Conservation (phyloP, 1,140 invertebrate genomes). For the Triops longicaudatus region DNA sequence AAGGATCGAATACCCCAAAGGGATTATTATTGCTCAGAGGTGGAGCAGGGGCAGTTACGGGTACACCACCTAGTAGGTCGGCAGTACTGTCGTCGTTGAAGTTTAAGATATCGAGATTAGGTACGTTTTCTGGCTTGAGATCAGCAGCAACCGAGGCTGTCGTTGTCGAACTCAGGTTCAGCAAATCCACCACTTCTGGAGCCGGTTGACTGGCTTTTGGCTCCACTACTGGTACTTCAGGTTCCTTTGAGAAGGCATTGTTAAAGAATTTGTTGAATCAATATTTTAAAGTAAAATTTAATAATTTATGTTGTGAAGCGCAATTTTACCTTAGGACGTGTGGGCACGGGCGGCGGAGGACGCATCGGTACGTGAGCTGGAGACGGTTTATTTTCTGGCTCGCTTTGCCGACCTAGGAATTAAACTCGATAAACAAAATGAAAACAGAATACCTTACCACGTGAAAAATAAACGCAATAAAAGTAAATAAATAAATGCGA, state of each 20-base stretch:
- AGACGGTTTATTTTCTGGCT: not conserved
- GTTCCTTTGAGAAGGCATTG: too few species aligned
- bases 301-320: not conserved
- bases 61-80: not conserved
- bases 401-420: not conserved
- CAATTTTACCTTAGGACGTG: not conserved
- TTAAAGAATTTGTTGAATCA: too few species aligned
- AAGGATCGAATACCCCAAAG: conserved; percentile 41
- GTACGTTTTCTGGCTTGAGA: not conserved
- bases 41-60: conserved; percentile 30
- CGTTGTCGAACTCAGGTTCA: not conserved
- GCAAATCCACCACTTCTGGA: not conserved
- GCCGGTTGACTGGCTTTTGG: not conserved
- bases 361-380: not conserved
- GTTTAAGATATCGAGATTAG: conserved; percentile 17
- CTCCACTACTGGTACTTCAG: not conserved
- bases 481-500: too few species aligned
- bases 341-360: not conserved
- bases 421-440: too few species aligned
- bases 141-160: not conserved
- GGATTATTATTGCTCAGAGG: conserved; percentile 19
- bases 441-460: too few species aligned
- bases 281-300: not conserved
- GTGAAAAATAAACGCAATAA: too few species aligned
- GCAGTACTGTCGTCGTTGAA: not conserved